Conservation (phyloP, 2,888 invertebrate species). For the Latheticus oryzae region DNA sequence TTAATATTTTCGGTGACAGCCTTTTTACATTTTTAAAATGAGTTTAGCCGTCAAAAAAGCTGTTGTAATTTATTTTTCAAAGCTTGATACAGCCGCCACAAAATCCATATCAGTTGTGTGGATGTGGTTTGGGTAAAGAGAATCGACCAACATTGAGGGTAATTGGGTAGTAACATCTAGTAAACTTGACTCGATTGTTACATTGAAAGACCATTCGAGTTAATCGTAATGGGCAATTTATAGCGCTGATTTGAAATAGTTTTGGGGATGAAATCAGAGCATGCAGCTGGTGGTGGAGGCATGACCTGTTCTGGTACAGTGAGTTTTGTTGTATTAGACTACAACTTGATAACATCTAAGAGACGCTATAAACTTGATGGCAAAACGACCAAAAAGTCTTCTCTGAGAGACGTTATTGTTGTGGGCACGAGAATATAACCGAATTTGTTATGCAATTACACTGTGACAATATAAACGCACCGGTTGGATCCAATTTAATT, state of each 20-base stretch:
- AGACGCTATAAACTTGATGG: not conserved
- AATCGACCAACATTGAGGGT: conserved; percentile 19
- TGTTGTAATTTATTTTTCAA: not conserved
- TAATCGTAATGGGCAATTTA: conserved; percentile 31
- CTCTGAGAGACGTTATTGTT: conserved; percentile 13
- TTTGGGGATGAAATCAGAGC: conserved; percentile 10
- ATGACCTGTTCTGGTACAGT: conserved; percentile 13
- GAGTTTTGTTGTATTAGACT: conserved; percentile 9
- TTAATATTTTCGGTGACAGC: conserved; percentile 28
- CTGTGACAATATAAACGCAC: conserved; percentile 20
- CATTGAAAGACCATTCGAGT: conserved; percentile 31
- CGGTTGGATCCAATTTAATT: conserved; percentile 30
- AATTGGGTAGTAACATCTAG: conserved; percentile 26
- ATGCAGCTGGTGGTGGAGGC: conserved; percentile 13
- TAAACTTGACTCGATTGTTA: conserved; percentile 23
- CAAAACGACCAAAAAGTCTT: conserved; percentile 22
- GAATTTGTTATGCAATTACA: conserved; percentile 30
- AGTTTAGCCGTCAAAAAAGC: no score
- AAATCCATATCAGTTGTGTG: conserved; percentile 1
- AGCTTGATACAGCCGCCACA: not conserved
- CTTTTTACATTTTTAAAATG: conserved; percentile 13
- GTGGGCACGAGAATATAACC: conserved; percentile 22
- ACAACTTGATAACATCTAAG: conserved; percentile 22
- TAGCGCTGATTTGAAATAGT: conserved; percentile 28
- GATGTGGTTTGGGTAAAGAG: conserved; percentile 10